Evolutionary conservation across 1,140 invertebrate species (phyloP), one percentile per base, ranked within the genome.

Genomic region (Drosophila seguyi): DNA sequence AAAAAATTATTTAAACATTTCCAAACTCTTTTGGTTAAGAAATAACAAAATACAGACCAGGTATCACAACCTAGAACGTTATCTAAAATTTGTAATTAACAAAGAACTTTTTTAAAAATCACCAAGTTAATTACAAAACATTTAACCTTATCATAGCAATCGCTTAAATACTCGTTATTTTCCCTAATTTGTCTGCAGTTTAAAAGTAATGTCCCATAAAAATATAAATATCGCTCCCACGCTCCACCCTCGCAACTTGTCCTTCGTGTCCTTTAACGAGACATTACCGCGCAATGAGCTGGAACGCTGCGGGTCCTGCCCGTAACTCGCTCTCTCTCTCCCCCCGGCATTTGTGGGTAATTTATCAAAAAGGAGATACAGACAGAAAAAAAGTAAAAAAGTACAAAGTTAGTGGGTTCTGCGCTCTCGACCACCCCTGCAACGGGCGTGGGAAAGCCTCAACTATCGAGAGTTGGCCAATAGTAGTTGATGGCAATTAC

Each of bases 201-300:
- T 69, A 48, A 58, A 50, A 72, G 44, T 72, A 47, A 71, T 72
- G 42, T 29, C 14, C 44, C 66, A 72, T 72, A 47, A 71, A 48
- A 58, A 58, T 45, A 16, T 27, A 71, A 58, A 58, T 18, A 38
- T n/a, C 55, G 66, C 83, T 87, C 84, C 84, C 84, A 88, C 84
- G 79, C 80, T 83, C 41, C 69, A 41, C 66, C 69, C 44, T 27
- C 50, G 3, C 16, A 14, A 56, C 18, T 50, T 69, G 41, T 56
- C 11, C 34, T 13, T 25, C 34, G 52, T 75, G 73, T 83, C 75
- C 84, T 80, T 81, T 72, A 56, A 84, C 83, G 65, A 74, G 63
- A 79, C 74, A 82, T 82, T 87, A 41, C 36, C 7, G 59, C 52
- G 84, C 84, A 87, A 87, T 87, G 67, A 87, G 76, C 60, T 53